Base-by-base conservation (phyloP, 37 sponge, comb jelly and placozoan genomes). In the Theonella swinhoei region DNA sequence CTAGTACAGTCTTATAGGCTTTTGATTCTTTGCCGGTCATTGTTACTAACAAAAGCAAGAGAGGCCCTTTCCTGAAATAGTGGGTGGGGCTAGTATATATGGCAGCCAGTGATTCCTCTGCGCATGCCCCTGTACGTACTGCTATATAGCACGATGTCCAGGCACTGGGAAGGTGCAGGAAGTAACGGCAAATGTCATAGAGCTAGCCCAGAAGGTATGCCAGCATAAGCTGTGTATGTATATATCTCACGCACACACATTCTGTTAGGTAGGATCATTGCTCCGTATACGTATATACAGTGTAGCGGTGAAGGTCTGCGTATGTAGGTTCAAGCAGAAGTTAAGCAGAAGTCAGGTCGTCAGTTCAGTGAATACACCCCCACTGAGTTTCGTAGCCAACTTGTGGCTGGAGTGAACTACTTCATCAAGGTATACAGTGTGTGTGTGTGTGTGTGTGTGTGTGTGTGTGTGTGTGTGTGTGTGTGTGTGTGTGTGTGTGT, bases 361-460 rank as follows among this genome's bases (percentile, higher is more conserved):
- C 54, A 37, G 30, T 76, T 67, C 70, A 17, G 28, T n/a, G 77
- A 85, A 61, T 69, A 54, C 40, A 32, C 17, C 39, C 60, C 68
- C 64, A 66, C 24, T 36, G 41, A 26, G 39, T 76, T 39, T 78
- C 30, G 66, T 8, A 68, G 80, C 4, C 92, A 90, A 43, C 87
- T 90, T 2, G 91, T 90, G 26, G 91, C 91, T 35, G 91, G 91
- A 22, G 75, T 68, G n/a, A 90, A 90, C 72, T 90, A 81, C 78
- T 90, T 86, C 78, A 90, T 90, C 39, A 90, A 90, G 91, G 91
- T 90, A 64, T n/a, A n/a, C n/a, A n/a, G n/a, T n/a, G n/a, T n/a
- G n/a, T n/a, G n/a, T n/a, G n/a, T n/a, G n/a, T n/a, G n/a, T n/a
- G n/a, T n/a, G n/a, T n/a, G n/a, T n/a, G n/a, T n/a, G n/a, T n/a